Base-by-base conservation (phyloP, 1,140 invertebrate genomes). In the honey bee (Apis mellifera) region DNA sequence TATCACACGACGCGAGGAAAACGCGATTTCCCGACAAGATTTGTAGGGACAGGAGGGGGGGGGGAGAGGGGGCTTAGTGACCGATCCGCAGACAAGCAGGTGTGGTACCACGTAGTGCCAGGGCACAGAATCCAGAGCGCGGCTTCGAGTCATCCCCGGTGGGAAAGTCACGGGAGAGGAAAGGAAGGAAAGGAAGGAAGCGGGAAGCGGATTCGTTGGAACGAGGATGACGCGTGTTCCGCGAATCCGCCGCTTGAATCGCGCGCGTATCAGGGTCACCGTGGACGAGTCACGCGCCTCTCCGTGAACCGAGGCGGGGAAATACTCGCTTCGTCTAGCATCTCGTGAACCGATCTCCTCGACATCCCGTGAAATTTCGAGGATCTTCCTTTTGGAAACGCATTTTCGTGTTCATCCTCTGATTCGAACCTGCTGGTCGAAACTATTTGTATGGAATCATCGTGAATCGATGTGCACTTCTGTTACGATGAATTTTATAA, bases 211-310 rank as follows among this genome's bases (percentile, higher is more conserved):
- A 71, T 82, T 75, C 55, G 59, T 21, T 54, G 60, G 78, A 66
- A 82, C 59, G 72, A 83, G 66, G 70, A 87, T 84, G 84, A 88
- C 82, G 86, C 79, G 79, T 32, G 82, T 86, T 87, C 82, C 84
- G 75, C 74, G 75, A 85, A 84, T 76, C 72, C n/a, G 50, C 68
- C 13, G 73, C 78, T 32, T 23, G 64, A 59, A 85, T 75, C 76
- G 82, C 32, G 48, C 55, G 69, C 55, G 54, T 72, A 89, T 89
- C 85, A 89, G 88, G 88, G 89, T 88, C 84, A 89, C 73, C 57
- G 54, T 26, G 73, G 76, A 60, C 73, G 68, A 88, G 72, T 83
- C 85, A 74, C 72, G 60, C 83, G 79, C 57, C 52, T 23, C 64
- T 54, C 32, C 32, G 13, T 26, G 54, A n/a, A 23, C 55, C 11